Base-by-base conservation (phyloP, 1,140 invertebrate genomes). In the Drosophila ogumai region DNA sequence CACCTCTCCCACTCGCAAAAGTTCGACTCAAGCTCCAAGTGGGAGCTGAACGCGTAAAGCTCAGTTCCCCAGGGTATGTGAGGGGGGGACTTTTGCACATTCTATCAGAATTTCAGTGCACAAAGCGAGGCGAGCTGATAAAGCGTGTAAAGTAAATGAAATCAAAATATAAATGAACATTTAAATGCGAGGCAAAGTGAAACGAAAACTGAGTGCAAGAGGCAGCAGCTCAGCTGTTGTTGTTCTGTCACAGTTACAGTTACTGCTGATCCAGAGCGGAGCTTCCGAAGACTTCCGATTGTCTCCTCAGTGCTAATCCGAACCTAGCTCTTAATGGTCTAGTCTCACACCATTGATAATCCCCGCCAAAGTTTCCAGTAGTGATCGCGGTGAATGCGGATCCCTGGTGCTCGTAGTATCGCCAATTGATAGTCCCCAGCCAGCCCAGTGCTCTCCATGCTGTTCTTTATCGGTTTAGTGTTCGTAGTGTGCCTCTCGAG, bases 111-210 rank as follows among this genome's bases (percentile, higher is more conserved):
- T 72, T 72, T 41, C 43, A 46, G 43, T n/a, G 17, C 44, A 59
- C 69, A 73, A 50, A 73, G 69, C 54, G 31, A 1, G 31, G 1
- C 28, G 52, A 54, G 28, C 66, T 77, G 84, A 87, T 87, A 88
- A 82, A 60, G 80, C 67, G 79, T 68, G 68, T 43, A 87, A 74
- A 74, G 79, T 57, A 87, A 74, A 71, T 85, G 56, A 52, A 66
- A 47, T 36, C 32, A 8, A 41, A 72, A 58, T 71, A 47, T 41
- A 41, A 58, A 49, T 50, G 61, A 52, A 36, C 46, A 44, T 66
- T 28, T 2, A 12, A 34, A 31, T 50, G 61, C 34, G 76, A 69
- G 49, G 60, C 43, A 61, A 64, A 71, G 32, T 60, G 66, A 71
- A 79, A 34, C 36, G 52, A 43, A 75, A 40, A 19, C 52, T 10